Base-by-base conservation (phyloP, 2,797 vertebrate genomes). In the Novumbra hubbsi region DNA sequence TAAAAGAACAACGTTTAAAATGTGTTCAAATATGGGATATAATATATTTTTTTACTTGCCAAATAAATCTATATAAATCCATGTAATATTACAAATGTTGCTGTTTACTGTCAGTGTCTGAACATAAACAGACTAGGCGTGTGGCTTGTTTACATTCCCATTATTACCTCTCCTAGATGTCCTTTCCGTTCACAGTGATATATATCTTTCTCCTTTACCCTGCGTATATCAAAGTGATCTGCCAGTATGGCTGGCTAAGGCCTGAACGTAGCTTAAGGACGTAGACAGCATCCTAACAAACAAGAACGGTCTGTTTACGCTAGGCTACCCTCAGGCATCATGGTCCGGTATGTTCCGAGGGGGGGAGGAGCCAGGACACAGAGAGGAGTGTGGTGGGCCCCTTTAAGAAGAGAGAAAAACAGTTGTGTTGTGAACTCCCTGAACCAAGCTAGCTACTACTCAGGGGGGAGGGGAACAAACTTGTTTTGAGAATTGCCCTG, bases 101-200 rank as follows among this genome's bases (percentile, higher is more conserved):
- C 16, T 5, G 6, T 9, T 2, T 28, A 64, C 28, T n/a, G 17
- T 3, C 19, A 55, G 55, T 57, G 9, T 60, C 55, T 60, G 55
- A 60, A 60, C 21, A 60, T 60, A 34, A 28, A 19, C 78, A 86
- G 79, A 16, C 72, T 55, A 78, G 76, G 76, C 73, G 70, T 71
- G 82, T 76, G 78, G 79, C 85, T 84, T 89, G 83, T 85, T 88
- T 85, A 85, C 76, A 68, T 83, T 86, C 68, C 30, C 71, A 83
- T 72, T 66, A 73, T 76, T 81, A 77, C 70, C 78, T 86, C 80
- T 52, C 50, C 57, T 73, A 65, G 55, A 75, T 77, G 75, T 80
- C 79, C 85, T 76, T 82, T 84, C 71, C 77, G 76, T 69, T 81
- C 24, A 27, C 19, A 17, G n/a, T n/a, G n/a, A n/a, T n/a, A n/a